Base-by-base conservation (phyloP, 2,113 vertebrate genomes). In the Microcebus tavaratra region DNA sequence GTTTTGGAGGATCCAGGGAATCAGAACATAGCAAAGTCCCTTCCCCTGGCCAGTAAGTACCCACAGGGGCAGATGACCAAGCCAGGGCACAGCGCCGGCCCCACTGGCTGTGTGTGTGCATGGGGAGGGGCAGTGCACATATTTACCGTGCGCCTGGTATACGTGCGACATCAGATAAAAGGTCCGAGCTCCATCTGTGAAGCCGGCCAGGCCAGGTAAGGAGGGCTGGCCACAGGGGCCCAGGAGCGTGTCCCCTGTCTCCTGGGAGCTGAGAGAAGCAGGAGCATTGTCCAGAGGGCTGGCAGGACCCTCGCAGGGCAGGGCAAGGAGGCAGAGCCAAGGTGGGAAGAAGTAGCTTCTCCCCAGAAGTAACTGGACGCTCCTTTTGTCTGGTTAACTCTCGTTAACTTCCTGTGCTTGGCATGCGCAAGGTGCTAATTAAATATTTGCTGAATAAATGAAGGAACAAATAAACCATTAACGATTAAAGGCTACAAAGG, bases 1-100 rank as follows among this genome's bases (percentile, higher is more conserved):
- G 34, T 27, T 79, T 23, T 48, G 39, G 75, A 27, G 2, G 25
- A 59, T 23, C 75, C 8, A 15, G 36, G 18, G 34, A 9, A 20
- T 67, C 4, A 78, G 70, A 95, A 53, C 34, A 34, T 42, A 95
- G 95, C 76, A 21, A 76, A 95, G 63, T 53, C 91, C 72, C 76
- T 59, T 81, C 42, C 73, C 57, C n/a, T 50, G 53, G 20, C 79
- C 18, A 31, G 80, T 86, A 83, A 31, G 80, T 86, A 83, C 85
- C 79, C 45, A 39, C 31, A 13, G 18, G 63, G 50, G 31, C 12
- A 25, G 50, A 48, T 55, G 15, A 31, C 27, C 21, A 18, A 48
- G 36, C 68, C 82, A 27, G 34, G 36, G 6, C 34, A 15, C 29
- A 17, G 3, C 17, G 25, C n/a, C 23, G 39, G 14, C 55, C 12